These are phyloP conservation scores for Drosophila orena DNA, from an alignment of 1,140 invertebrate species.

Conservation along the genomic window DNA sequence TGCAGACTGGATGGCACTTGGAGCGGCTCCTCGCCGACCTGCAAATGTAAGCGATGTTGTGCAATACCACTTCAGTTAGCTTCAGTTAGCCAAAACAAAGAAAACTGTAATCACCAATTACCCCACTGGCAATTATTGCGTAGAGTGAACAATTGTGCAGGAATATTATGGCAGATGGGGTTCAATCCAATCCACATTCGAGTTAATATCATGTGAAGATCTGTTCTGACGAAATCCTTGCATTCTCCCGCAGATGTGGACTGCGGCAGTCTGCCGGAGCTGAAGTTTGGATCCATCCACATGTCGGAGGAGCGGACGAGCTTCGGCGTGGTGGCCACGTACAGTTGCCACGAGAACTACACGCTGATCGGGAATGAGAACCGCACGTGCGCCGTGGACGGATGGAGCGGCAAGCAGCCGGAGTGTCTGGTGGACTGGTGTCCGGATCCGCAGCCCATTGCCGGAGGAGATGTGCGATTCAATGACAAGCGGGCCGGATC, in stretches of 20 bases:
- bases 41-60: constrained; percentile 90
- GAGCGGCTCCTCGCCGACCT: constrained; percentile 91
- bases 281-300: constrained; percentile 91
- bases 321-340: constrained; percentile 90
- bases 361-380: constrained; percentile 91
- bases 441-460: constrained; percentile 90
- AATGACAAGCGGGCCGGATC: constrained; percentile 91
- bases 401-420: constrained; percentile 92
- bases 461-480: constrained; percentile 89
- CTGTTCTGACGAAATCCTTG: background rate
- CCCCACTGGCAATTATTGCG: too few species aligned
- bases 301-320: constrained; percentile 90
- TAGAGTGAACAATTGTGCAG: too few species aligned
- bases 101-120: background rate
- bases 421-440: constrained; percentile 95
- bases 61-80: background rate
- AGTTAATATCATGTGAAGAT: too few species aligned
- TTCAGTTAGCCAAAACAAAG: background rate
- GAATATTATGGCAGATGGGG: too few species aligned
- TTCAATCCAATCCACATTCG: too few species aligned
- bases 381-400: constrained; percentile 91
- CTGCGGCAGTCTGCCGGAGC: constrained; percentile 89
- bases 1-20: constrained; percentile 92
- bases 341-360: constrained; percentile 93
- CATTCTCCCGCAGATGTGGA: constrained; percentile 89